phyloP scores from a whole-genome alignment of 2,797 vertebrate species.

The Liasis olivaceus region DNA sequence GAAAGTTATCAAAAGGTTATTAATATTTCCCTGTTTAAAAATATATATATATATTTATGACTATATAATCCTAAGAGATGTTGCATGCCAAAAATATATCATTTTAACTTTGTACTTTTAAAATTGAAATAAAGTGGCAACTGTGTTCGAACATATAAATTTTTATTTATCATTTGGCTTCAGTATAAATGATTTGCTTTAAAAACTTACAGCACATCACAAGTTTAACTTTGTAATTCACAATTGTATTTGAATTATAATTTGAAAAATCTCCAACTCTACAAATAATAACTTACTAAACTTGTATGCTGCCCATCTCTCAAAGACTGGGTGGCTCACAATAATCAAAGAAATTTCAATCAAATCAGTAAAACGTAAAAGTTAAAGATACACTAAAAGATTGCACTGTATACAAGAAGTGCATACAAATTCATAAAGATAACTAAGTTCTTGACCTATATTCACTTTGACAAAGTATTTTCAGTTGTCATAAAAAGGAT shows the following conservation, averaged over 20 bases:
- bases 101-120: constrained; percentile 6
- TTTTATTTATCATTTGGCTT: not conserved
- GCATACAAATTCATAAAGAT: not conserved
- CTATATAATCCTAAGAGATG: not conserved
- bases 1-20: constrained; percentile 18
- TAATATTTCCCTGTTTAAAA: not conserved
- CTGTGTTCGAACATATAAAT: not conserved
- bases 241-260: constrained; percentile 3
- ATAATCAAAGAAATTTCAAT: not conserved
- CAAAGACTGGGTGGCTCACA: not conserved
- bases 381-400: not conserved
- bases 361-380: not conserved
- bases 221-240: not conserved
- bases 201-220: not conserved
- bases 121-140: not conserved
- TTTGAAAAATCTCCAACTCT: constrained; percentile 5
- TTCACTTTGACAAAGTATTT: not conserved
- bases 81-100: not conserved
- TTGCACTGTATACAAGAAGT: not conserved
- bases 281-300: constrained; percentile 13
- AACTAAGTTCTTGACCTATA: not conserved
- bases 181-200: not conserved
- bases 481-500: not conserved
- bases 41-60: not conserved
- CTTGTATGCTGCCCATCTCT: no score